phyloP scores from a whole-genome alignment of 2,888 invertebrate genomes.

The Steromphala cineraria region DNA sequence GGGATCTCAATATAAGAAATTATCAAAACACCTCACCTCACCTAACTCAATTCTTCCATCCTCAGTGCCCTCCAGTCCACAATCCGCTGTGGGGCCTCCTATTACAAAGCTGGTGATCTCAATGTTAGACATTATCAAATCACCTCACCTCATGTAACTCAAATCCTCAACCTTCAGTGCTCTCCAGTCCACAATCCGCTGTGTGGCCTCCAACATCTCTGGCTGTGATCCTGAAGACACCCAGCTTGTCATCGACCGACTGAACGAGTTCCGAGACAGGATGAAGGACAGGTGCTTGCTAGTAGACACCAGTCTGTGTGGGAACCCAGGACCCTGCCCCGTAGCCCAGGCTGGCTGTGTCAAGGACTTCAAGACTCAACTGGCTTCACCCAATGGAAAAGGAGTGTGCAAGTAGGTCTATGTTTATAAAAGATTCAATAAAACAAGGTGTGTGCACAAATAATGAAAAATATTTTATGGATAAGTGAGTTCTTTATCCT shows the following conservation, averaged over 20 bases:
- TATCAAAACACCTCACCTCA: no score
- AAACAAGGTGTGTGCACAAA: no score
- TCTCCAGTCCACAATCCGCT: conserved; percentile 32
- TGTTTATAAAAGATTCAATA: background rate
- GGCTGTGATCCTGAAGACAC: conserved; percentile 28
- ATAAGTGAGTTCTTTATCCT: no score
- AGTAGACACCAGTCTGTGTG: conserved; percentile 34
- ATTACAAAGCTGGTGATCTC: no score
- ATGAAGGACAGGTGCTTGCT: conserved; percentile 29
- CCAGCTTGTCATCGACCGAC: background rate
- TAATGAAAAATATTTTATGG: no score
- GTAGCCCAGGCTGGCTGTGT: conserved; percentile 31
- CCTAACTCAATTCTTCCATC: background rate
- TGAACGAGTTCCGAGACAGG: conserved; percentile 16
- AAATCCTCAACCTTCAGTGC: conserved; percentile 22
- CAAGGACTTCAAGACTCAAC: conserved; percentile 23
- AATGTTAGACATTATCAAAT: no score
- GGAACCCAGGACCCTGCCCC: conserved; percentile 22
- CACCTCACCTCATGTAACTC: no score
- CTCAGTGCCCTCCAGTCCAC: no score
- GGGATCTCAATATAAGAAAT: no score
- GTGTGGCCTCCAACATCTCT: conserved; percentile 34
- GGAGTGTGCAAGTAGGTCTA: conserved; percentile 34
- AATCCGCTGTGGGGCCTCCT: no score
- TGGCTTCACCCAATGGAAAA: conserved; percentile 19